Percentiles rank a stretch among this genome's conserved stretches.
Evolutionary conservation across 2,113 vertebrate genomes (phyloP).

Genomic region (Bucco capensis): DNA sequence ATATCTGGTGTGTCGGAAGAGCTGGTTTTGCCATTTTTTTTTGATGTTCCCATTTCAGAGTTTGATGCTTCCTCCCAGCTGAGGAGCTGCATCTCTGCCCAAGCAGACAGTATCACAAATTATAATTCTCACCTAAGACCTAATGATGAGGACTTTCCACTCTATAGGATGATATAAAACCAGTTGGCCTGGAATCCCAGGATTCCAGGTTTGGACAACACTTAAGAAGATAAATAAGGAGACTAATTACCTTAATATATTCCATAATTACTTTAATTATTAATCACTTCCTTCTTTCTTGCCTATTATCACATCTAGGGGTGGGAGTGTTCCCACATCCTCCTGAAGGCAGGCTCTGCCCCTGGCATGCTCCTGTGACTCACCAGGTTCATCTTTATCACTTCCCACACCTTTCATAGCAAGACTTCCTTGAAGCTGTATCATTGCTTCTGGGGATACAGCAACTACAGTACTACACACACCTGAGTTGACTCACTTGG

Average conservation of each 20-base stretch:
- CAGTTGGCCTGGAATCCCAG: not conserved
- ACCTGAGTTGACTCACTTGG: not conserved
- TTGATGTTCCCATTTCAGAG: not conserved
- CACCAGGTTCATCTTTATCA: not conserved
- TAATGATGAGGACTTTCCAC: not conserved
- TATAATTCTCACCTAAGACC: not conserved
- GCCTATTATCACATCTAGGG: not conserved
- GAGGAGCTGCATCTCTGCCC: not conserved
- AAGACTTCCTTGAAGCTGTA: not conserved
- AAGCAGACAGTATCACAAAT: not conserved
- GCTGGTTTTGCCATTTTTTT: not conserved
- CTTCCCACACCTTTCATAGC: conserved; percentile 15
- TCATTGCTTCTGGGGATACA: not conserved
- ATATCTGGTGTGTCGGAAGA: not conserved
- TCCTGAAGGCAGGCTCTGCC: not conserved
- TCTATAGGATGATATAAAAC: not conserved
- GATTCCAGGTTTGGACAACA: conserved; percentile 13
- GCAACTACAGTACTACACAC: not conserved
- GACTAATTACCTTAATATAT: conserved; percentile 42
- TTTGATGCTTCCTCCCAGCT: not conserved
- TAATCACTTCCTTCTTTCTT: conserved; percentile 32
- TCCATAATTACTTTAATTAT: conserved; percentile 41
- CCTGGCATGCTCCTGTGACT: not conserved
- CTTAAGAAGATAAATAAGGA: not conserved
- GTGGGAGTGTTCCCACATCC: not conserved